Evolutionary conservation across 2,797 vertebrate species (phyloP).

Genomic region (Acipenser ruthenus): DNA sequence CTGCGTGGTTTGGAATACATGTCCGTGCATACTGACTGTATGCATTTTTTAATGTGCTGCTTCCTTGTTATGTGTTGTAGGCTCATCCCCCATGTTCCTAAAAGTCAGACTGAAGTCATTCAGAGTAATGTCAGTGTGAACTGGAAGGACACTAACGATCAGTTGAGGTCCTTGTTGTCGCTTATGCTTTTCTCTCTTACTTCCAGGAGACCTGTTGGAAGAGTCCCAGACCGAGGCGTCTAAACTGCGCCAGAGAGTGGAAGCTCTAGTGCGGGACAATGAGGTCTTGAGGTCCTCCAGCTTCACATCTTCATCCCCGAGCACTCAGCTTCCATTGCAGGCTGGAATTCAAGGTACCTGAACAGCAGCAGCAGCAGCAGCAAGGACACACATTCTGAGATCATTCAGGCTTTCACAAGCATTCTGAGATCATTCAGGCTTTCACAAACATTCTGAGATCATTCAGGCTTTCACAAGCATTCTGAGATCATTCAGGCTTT

Average conservation of each 20-base stretch:
- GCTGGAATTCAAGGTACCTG: slow-evolving; percentile 64
- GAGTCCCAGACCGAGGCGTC: slow-evolving; percentile 90
- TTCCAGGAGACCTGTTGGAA: slow-evolving; percentile 82
- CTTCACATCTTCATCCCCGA: slow-evolving; percentile 56
- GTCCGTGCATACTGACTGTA: too few species aligned
- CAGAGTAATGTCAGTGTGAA: background rate
- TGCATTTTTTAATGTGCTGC: too few species aligned
- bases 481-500: too few species aligned
- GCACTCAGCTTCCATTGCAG: slow-evolving; percentile 48
- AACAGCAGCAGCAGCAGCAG: background rate
- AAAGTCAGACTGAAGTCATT: slow-evolving; percentile 16
- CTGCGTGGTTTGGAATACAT: too few species aligned
- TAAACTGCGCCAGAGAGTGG: slow-evolving; percentile 82
- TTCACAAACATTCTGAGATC: too few species aligned
- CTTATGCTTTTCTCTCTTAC: background rate
- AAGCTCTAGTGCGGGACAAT: slow-evolving; percentile 85
- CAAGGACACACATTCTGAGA: background rate
- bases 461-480: too few species aligned
- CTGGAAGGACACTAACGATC: too few species aligned
- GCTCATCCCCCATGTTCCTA: too few species aligned
- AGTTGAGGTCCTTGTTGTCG: background rate
- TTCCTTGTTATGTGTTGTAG: too few species aligned
- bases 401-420: too few species aligned
- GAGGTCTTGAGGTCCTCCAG: slow-evolving; percentile 65
- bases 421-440: too few species aligned